phyloP scores from a whole-genome alignment of 1,140 invertebrate species.

The Melipona quadrifasciata region DNA sequence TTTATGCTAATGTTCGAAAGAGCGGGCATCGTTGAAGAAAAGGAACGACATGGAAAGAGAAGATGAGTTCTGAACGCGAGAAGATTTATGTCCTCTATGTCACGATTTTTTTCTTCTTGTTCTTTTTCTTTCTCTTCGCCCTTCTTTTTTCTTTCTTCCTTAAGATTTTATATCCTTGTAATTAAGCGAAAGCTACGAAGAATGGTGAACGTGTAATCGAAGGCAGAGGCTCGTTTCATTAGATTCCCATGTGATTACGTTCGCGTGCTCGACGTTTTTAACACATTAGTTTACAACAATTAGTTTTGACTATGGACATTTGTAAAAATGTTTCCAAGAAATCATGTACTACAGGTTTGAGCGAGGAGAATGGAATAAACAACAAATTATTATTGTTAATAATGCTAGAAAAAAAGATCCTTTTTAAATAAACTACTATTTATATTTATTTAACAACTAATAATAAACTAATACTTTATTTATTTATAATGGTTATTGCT shows the following conservation, averaged over 20 bases:
- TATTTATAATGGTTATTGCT: no score
- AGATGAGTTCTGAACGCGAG: not conserved
- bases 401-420: not conserved
- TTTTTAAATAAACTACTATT: not conserved
- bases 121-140: not conserved
- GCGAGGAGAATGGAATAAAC: not conserved
- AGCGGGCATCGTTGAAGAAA: not conserved
- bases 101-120: not conserved
- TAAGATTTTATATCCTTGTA: slow-evolving; percentile 17
- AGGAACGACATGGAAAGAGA: not conserved
- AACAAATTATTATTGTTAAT: not conserved
- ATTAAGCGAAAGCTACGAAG: slow-evolving; percentile 11
- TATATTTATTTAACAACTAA: no score
- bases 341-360: not conserved
- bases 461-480: no score
- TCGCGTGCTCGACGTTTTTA: not conserved
- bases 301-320: not conserved
- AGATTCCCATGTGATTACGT: not conserved
- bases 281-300: not conserved
- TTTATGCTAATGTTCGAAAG: slow-evolving; percentile 60
- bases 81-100: slow-evolving; percentile 15
- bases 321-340: not conserved
- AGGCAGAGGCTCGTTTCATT: not conserved
- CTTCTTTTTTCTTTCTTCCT: not conserved
- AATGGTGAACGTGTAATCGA: slow-evolving; percentile 6